Conservation (phyloP, 2,797 vertebrate species). For the Choloepus didactylus region DNA sequence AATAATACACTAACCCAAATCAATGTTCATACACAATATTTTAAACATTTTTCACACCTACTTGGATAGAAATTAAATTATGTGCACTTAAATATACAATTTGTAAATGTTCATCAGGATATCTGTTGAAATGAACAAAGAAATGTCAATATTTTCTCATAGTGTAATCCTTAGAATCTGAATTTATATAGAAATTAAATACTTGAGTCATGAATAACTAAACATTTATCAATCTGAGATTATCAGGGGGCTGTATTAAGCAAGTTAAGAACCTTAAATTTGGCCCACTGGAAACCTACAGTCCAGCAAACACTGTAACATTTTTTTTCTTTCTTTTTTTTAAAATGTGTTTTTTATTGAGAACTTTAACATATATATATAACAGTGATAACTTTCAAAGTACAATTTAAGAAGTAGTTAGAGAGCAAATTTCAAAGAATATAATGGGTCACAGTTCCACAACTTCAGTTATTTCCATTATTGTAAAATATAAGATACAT, state of each 20-base stretch:
- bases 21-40: conserved; percentile 63
- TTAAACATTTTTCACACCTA: conserved; percentile 64
- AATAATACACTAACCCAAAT: conserved; percentile 56
- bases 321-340: background rate
- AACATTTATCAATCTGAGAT: background rate
- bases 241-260: background rate
- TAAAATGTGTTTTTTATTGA: too few species aligned
- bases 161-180: conserved; percentile 9
- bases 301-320: background rate
- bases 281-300: background rate
- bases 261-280: conserved; percentile 50
- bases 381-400: too few species aligned
- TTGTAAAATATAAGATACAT: too few species aligned
- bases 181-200: conserved; percentile 48
- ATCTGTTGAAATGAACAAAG: conserved; percentile 22
- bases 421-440: too few species aligned
- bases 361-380: too few species aligned
- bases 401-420: too few species aligned
- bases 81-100: conserved; percentile 42
- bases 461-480: too few species aligned
- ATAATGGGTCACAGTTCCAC: too few species aligned
- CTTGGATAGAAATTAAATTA: conserved; percentile 63
- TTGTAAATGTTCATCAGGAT: conserved; percentile 56
- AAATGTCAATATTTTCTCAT: background rate
- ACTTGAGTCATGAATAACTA: conserved; percentile 21